phyloP scores from a whole-genome alignment of 2,797 vertebrate genomes.

The Coreius guichenoti region DNA sequence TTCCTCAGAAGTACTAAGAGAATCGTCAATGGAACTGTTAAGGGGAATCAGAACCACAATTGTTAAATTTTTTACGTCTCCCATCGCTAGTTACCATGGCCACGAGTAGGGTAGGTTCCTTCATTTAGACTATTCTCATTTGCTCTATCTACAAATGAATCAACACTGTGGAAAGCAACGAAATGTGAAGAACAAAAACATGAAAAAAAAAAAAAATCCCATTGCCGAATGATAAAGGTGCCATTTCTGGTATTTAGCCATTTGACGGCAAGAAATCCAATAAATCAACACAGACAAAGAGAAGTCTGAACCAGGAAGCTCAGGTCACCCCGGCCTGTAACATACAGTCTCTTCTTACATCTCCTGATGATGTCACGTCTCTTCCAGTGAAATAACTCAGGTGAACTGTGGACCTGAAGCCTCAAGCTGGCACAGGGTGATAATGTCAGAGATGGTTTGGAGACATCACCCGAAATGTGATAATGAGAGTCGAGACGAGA shows the following conservation, averaged over 20 bases:
- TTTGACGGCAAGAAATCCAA: background rate
- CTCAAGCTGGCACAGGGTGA: slow-evolving; percentile 11
- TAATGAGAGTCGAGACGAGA: slow-evolving; percentile 23
- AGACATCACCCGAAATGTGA: slow-evolving; percentile 28
- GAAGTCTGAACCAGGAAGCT: background rate
- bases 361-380: slow-evolving; percentile 25
- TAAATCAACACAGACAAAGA: background rate
- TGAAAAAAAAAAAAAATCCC: background rate
- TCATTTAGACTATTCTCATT: slow-evolving; percentile 17
- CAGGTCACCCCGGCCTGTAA: background rate
- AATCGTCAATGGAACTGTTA: background rate
- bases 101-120: background rate
- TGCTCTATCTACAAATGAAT: slow-evolving; percentile 18
- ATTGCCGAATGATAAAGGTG: background rate
- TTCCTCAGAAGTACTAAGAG: background rate
- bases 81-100: background rate
- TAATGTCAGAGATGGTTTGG: slow-evolving; percentile 16
- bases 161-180: slow-evolving; percentile 19
- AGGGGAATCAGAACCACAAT: slow-evolving; percentile 1
- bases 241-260: slow-evolving; percentile 1
- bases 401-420: slow-evolving; percentile 38
- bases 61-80: background rate
- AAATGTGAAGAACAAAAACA: slow-evolving; percentile 11
- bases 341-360: background rate
- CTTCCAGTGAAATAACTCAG: slow-evolving; percentile 11